Evolutionary conservation across 2,797 vertebrate species (phyloP).

Genomic region (Neopelma chrysocephalum): DNA sequence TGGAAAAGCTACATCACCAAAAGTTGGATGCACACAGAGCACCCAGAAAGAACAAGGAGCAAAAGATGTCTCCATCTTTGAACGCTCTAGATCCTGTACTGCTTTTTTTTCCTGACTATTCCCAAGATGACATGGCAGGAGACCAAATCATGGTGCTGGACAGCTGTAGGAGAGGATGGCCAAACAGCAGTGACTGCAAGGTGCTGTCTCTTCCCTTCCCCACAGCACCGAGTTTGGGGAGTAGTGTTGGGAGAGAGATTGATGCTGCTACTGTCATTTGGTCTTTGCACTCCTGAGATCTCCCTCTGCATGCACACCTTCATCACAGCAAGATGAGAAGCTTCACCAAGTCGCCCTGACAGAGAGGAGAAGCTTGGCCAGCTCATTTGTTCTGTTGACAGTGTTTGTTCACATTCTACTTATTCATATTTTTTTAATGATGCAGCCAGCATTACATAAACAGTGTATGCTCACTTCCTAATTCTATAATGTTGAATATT

Average conservation of each 20-base stretch:
- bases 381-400: neutral
- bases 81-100: neutral
- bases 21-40: neutral
- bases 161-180: neutral
- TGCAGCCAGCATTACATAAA: neutral
- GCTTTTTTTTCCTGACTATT: neutral
- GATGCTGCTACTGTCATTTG: neutral
- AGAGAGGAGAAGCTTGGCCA: neutral
- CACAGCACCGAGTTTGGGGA: neutral
- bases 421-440: neutral
- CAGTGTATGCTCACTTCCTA: neutral
- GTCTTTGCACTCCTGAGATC: neutral
- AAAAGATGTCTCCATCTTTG: neutral
- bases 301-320: rapidly evolving
- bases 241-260: neutral
- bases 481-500: neutral
- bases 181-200: rapidly evolving
- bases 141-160: neutral
- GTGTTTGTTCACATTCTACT: neutral
- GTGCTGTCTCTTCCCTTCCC: neutral
- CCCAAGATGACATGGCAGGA: neutral
- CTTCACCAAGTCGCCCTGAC: neutral
- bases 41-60: neutral
- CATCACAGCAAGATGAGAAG: neutral
- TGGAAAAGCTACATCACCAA: neutral